Percentiles rank a stretch among this genome's conserved stretches.
Evolutionary conservation across 2,888 invertebrate genomes (phyloP).

Genomic region (Adelognathus sp.): DNA sequence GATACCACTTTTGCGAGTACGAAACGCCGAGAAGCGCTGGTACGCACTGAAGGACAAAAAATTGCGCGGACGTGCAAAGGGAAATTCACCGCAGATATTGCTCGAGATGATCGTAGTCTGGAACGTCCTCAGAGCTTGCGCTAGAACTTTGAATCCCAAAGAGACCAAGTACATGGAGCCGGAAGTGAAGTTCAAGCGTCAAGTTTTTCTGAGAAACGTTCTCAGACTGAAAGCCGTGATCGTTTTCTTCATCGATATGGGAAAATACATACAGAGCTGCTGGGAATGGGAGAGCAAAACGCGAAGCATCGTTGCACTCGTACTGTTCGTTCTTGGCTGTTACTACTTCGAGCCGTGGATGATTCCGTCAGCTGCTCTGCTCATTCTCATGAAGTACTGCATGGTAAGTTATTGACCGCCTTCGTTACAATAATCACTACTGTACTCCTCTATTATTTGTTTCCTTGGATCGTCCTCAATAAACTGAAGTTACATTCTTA

Average conservation of each 20-base stretch:
- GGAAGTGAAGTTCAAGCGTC: constrained; percentile 97
- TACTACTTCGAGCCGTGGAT: constrained; percentile 98
- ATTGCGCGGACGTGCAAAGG: constrained; percentile 94
- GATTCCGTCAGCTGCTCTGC: constrained; percentile 91
- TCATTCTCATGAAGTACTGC: constrained; percentile 90
- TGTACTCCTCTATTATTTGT: too few species aligned
- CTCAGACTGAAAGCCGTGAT: constrained; percentile 95
- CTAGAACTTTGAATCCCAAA: constrained; percentile 95
- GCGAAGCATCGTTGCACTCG: constrained; percentile 91
- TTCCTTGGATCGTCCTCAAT: too few species aligned
- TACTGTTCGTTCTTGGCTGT: constrained; percentile 93
- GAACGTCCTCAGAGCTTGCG: constrained; percentile 96
- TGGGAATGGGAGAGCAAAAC: constrained; percentile 98
- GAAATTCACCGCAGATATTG: constrained; percentile 93
- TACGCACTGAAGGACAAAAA: constrained; percentile 98
- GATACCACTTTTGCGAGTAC: constrained; percentile 92
- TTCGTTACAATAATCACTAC: too few species aligned
- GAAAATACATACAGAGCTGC: constrained; percentile 97
- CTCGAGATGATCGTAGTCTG: constrained; percentile 95
- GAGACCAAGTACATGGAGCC: constrained; percentile 97
- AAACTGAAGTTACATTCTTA: too few species aligned
- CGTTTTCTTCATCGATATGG: constrained; percentile 93
- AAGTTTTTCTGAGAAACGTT: constrained; percentile 96
- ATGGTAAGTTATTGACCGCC: constrained; percentile 82
- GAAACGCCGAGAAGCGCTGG: constrained; percentile 96